phyloP scores from a whole-genome alignment of 2,888 invertebrate species.

The Zhuqinia jingwanae region DNA sequence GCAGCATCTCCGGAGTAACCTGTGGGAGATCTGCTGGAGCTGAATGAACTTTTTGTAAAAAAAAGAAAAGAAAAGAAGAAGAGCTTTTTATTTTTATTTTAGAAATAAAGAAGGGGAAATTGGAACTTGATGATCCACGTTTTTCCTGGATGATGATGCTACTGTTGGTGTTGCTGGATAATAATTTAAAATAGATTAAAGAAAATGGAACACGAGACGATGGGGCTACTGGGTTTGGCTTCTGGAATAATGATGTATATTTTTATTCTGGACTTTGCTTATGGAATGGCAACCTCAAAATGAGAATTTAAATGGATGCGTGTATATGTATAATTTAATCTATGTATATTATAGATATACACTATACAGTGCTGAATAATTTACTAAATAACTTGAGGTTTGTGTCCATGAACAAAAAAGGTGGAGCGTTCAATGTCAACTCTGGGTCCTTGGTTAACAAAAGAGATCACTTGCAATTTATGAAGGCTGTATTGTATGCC shows the following conservation, averaged over 20 bases:
- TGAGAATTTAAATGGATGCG: not conserved
- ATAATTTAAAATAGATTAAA: slow-evolving; percentile 49
- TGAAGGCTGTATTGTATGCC: not conserved
- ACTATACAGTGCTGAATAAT: not conserved
- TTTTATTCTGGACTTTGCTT: not conserved
- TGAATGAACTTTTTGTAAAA: slow-evolving; percentile 1
- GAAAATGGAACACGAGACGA: slow-evolving; percentile 9
- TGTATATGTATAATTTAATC: not conserved
- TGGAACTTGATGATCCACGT: slow-evolving; percentile 22
- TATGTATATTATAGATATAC: too few relatives aligned
- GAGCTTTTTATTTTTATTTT: not conserved
- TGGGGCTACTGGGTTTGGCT: slow-evolving; percentile 28
- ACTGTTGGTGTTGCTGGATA: not conserved
- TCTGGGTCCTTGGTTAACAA: not conserved
- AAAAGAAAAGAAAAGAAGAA: not conserved
- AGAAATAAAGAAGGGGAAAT: slow-evolving; percentile 3
- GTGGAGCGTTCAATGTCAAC: slow-evolving; percentile 39
- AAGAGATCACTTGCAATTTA: not conserved
- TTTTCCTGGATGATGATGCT: slow-evolving; percentile 3
- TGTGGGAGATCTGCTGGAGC: slow-evolving; percentile 10
- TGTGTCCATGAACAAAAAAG: not conserved
- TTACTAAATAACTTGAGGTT: not conserved
- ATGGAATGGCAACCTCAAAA: not conserved
- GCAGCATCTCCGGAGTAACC: slow-evolving; percentile 29
- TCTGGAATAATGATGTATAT: not conserved